Evolutionary conservation across 2,113 vertebrate species (phyloP), one percentile per base, ranked within the genome.

Genomic region (Daboia siamensis): DNA sequence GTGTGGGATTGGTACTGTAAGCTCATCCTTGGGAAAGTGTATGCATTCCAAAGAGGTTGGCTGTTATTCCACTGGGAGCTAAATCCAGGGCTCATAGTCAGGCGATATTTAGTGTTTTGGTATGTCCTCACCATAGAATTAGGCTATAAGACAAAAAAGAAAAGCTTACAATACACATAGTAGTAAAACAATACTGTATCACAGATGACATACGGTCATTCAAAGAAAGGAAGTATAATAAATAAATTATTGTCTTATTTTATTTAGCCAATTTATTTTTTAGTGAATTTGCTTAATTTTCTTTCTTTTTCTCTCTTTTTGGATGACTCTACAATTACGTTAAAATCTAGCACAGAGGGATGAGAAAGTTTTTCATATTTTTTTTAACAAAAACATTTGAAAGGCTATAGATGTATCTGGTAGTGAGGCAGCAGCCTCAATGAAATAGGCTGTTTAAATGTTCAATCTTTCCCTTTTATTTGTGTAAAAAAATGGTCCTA

Each of bases 1-100:
- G 98, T 96, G 61, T 98, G 98, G 29, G 97, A 97, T 69, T 98
- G 98, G 96, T 98, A 98, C 96, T 98, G 98, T 95, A 98, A 96
- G 96, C 96, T 98, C 59, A 97, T 94, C 95, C 97, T 98, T 91
- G 97, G 97, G 91, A 98, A 98, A 95, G 97, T 96, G 93, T 98
- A 98, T 2, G 98, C 96, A 52, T 97, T 98, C 98, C 98, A 98
- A 92, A 97, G 93, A 74, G 97, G 98, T 84, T 97, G 98, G 95
- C 96, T 98, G 93, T 94, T 96, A 96, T 97, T 98, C 98, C 98
- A 98, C 92, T 96, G 97, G 93, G 98, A 97, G 95, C 97, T 97
- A 95, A 98, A 97, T 96, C 98, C 97, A 94, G 98, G 97, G 93
- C 97, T 98, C 98, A 98, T 97, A 96, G 97, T 96, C 96, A 98